A percentile compares a stretch with the other conserved stretches of the same genome.
Conservation (phyloP, 2,888 invertebrate species). For the Chaetogeoica ovagalla region DNA sequence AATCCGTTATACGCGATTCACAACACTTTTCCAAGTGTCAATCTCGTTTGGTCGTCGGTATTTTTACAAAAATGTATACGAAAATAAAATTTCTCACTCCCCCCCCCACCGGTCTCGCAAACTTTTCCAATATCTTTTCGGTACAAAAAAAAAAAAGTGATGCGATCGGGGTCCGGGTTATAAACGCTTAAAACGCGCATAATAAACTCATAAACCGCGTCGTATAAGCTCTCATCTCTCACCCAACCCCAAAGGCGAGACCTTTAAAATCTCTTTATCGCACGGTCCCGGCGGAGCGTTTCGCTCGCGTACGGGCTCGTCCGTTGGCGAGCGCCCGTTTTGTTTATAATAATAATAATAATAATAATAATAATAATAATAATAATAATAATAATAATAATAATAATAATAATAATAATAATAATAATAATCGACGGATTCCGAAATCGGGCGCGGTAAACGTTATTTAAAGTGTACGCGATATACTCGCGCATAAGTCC, state of each 20-base stretch:
- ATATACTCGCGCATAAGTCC: too few species aligned
- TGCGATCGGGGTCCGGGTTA: not conserved
- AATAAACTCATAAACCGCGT: conserved; percentile 48
- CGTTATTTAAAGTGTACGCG: too few species aligned
- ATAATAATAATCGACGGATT: too few species aligned
- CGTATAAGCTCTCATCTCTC: not conserved
- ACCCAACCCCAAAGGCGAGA: not conserved
- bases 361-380: too few species aligned
- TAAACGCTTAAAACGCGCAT: conserved; percentile 32
- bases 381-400: too few species aligned
- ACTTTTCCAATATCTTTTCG: conserved; percentile 46
- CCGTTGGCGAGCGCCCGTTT: too few species aligned
- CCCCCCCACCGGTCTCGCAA: not conserved
- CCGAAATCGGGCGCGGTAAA: too few species aligned
- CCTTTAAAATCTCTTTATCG: conserved; percentile 48
- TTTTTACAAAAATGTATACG: not conserved
- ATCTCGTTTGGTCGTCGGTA: too few species aligned
- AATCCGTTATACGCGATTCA: too few species aligned
- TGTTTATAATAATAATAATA: too few species aligned
- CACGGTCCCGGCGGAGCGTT: not conserved
- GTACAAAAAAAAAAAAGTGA: conserved; percentile 22
- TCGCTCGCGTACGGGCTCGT: not conserved
- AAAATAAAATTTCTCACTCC: not conserved
- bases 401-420: too few species aligned
- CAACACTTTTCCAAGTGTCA: too few species aligned